Evolutionary conservation across 2,888 invertebrate genomes (phyloP).

Genomic region (Lasioglossum figueresi): DNA sequence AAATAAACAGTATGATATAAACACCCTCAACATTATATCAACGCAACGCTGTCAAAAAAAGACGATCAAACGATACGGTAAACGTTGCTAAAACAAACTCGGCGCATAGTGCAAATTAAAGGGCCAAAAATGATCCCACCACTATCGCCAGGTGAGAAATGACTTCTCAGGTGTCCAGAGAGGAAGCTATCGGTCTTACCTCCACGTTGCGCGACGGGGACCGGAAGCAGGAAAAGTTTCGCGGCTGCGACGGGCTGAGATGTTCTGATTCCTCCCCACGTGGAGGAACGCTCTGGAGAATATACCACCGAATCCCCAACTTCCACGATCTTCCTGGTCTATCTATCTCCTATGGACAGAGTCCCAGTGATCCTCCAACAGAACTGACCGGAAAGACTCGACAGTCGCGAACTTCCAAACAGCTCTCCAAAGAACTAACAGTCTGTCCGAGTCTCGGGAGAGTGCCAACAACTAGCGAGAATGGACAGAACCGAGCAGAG

Average conservation of each 20-base stretch:
- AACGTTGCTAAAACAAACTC: background rate
- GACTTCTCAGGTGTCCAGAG: background rate
- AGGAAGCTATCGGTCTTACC: conserved; percentile 42
- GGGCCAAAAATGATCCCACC: background rate
- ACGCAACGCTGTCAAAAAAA: background rate
- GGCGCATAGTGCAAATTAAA: background rate
- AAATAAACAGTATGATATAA: background rate
- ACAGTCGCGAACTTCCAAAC: background rate
- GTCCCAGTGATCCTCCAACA: background rate
- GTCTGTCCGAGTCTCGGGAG: background rate
- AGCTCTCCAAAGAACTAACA: background rate
- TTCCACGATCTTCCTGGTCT: background rate
- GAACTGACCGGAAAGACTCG: background rate
- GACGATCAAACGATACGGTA: background rate
- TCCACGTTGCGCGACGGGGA: conserved; percentile 58
- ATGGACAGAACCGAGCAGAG: background rate
- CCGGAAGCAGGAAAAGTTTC: background rate
- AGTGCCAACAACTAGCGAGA: background rate
- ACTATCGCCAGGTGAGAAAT: background rate
- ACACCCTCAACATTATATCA: background rate
- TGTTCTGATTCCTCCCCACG: conserved; percentile 37
- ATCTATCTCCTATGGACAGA: background rate
- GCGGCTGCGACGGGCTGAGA: background rate
- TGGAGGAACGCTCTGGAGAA: conserved; percentile 38
- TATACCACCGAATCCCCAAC: background rate